Base-by-base conservation (phyloP, 1,140 invertebrate species). In the Pemphigus obesinymphae region DNA sequence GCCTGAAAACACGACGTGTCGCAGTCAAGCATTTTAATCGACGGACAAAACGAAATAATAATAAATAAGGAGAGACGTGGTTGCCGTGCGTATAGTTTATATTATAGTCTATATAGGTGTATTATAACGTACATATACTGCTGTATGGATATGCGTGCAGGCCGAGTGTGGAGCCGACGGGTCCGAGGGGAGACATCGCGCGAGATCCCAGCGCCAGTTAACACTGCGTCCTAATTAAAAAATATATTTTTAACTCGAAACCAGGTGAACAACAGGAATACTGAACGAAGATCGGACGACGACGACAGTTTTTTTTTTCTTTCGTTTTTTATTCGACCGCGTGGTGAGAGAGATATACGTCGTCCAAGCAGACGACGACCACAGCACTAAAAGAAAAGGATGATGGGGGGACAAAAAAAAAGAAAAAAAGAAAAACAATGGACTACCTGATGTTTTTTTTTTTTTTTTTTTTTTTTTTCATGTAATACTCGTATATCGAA, bases 1-100 rank as follows among this genome's bases (percentile, higher is more conserved):
- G 76, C 76, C 76, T 40, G 55, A 45, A n/a, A 80, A 80, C 76
- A 80, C 76, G 76, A 80, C 53, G 76, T 80, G 76, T 80, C 76
- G 76, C 76, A 63, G 76, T 63, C 55, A 58, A 58, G 76, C 76
- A 45, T 78, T 78, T 80, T 80, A 80, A 80, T 78, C 75, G 75
- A 78, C 75, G 75, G 31, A 43, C 75, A 63, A 80, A 80, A 80
- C 76, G 53, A 80, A 80, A 80, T 63, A 29, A 80, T 63, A 80
- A 80, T 80, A 80, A 80, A 80, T 80, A 80, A 70, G 23, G 5
- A 23, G 11, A 26, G n/a, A 70, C 61, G 23, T 17, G 10, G 63
- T 20, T 1, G 61, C 31, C 34, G 34, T 15, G n/a, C 10, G 34
- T 26, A 11, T 13, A 23, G n/a, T n/a, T 20, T 26, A 11, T 13